Percentiles rank a stretch among this genome's conserved stretches.
Conservation (phyloP, 2,113 vertebrate genomes). For the Neofelis nebulosa region DNA sequence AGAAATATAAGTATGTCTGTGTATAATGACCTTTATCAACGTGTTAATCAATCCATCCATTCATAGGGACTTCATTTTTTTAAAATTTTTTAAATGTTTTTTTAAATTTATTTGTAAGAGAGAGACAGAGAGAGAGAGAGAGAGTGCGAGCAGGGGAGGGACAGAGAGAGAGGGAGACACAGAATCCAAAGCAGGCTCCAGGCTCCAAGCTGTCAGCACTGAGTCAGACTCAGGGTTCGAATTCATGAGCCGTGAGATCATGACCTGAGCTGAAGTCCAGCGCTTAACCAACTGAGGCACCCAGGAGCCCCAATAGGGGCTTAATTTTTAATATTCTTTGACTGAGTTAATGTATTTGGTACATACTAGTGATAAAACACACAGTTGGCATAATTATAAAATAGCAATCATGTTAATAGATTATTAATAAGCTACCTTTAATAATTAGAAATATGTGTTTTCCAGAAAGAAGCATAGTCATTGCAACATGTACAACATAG, state of each 20-base stretch:
- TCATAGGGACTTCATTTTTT: background rate
- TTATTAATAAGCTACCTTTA: background rate
- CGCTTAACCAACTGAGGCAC: no score
- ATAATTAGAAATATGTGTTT: background rate
- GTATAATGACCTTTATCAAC: background rate
- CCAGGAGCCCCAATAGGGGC: no score
- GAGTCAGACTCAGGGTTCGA: accelerated
- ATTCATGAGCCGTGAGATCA: no score
- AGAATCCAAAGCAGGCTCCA: no score
- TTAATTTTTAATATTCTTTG: background rate
- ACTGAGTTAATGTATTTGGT: background rate
- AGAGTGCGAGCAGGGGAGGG: no score
- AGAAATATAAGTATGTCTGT: no score
- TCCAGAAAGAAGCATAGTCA: background rate
- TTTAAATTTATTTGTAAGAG: no score
- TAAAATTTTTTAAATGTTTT: no score
- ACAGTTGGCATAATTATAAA: background rate
- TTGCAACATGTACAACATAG: background rate
- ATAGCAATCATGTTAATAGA: background rate
- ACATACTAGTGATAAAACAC: background rate
- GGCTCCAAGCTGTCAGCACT: no score
- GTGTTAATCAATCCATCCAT: background rate
- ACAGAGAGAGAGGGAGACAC: no score
- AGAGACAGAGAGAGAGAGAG: no score
- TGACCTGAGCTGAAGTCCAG: no score